Percentiles rank a stretch among this genome's conserved stretches.
Conservation (phyloP, 2,888 invertebrate species). For the Aquatica leii region DNA sequence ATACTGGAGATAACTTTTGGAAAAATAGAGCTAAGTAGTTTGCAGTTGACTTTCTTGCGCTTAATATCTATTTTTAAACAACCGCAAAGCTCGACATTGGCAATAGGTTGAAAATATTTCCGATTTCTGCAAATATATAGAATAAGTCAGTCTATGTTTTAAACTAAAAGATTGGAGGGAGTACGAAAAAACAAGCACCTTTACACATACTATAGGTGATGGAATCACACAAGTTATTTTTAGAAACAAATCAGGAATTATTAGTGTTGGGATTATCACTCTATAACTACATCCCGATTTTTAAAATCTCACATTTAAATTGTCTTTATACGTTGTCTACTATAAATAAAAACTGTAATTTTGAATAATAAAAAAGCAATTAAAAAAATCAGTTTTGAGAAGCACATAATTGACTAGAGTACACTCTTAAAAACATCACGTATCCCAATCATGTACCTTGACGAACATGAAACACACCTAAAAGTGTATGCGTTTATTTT, state of each 20-base stretch:
- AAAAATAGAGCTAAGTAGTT: slow-evolving; percentile 23
- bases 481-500: slow-evolving; percentile 65
- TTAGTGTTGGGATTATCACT: no score
- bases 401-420: slow-evolving; percentile 23
- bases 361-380: background rate
- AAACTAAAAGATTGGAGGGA: slow-evolving; percentile 6
- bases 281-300: background rate
- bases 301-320: background rate
- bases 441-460: slow-evolving; percentile 17
- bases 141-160: background rate
- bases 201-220: background rate
- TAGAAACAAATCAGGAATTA: slow-evolving; percentile 2
- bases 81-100: slow-evolving; percentile 8
- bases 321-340: no score
- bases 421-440: slow-evolving; percentile 15
- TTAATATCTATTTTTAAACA: slow-evolving; percentile 6
- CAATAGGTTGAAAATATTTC: background rate
- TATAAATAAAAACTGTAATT: no score
- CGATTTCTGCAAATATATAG: background rate
- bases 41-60: slow-evolving; percentile 1
- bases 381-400: background rate
- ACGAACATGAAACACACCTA: slow-evolving; percentile 29
- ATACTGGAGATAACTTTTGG: slow-evolving; percentile 30
- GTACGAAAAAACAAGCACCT: background rate
- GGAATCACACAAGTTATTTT: slow-evolving; percentile 9